Evolutionary conservation across 2,888 invertebrate genomes (phyloP), one percentile per base, ranked within the genome.

Genomic region (Drosophila anceps): DNA sequence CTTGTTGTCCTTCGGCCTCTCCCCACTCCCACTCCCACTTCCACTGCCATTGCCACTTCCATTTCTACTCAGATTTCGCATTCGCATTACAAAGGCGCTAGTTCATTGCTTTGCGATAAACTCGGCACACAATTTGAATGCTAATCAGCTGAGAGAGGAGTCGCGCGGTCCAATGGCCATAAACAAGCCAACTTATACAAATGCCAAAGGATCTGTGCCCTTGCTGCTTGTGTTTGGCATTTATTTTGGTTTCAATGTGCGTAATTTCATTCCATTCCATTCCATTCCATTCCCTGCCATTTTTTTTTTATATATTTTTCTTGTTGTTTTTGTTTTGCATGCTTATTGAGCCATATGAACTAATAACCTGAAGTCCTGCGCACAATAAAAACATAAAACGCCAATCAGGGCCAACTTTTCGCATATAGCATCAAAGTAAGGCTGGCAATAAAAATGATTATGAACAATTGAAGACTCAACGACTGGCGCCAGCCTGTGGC

Each of bases 81-180:
- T 60, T 59, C 69, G 37, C 69, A 80, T 82, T 85, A 74, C 86
- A 81, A 85, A 85, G 78, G 88, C 77, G 82, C 81, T 81, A 88
- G 78, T 86, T 88, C 85, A 88, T 88, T 88, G 90, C 88, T 89
- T 88, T 85, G 88, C 88, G 90, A 90, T 90, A 90, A 89, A 79
- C 75, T 84, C 79, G 75, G 90, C 86, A 88, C 86, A 88, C 86
- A 88, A 86, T 86, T 90, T 87, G 86, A 87, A 87, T 87, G 86
- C 83, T 87, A 87, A 87, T 87, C 84, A 90, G 86, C 66, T 53
- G 41, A 29, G 65, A 35, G 63, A n/a, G 55, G n/a, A 12, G 15
- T 54, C n/a, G 15, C 29, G 15, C 10, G 43, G 41, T 29, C 48
- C 33, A 43, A 20, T 29, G 58, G 54, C 61, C 74, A 77, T 82